phyloP scores from a whole-genome alignment of 2,888 invertebrate genomes.

The Synanthedon andrenaeformis region DNA sequence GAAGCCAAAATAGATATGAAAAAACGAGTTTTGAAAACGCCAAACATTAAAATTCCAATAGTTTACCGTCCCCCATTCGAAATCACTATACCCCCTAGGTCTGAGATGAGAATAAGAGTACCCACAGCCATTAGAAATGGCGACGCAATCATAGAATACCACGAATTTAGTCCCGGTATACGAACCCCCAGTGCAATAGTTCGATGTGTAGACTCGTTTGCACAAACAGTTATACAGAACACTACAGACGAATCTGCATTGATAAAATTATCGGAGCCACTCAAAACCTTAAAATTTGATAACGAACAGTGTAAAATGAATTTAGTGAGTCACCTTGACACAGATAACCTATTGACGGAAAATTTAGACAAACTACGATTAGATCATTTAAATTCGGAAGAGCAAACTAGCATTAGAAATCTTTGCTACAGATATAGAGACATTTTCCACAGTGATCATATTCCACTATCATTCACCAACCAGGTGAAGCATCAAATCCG shows the following conservation, averaged over 20 bases:
- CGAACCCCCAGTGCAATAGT: neutral
- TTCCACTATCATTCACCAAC: slow-evolving; percentile 13
- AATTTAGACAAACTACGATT: neutral
- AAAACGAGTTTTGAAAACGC: too few species aligned
- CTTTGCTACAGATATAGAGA: slow-evolving; percentile 6
- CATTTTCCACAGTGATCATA: slow-evolving; percentile 13
- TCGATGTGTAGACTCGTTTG: neutral
- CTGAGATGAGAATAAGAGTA: too few species aligned
- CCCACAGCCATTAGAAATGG: neutral
- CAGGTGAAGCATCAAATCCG: slow-evolving; percentile 20
- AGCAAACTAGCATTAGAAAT: neutral
- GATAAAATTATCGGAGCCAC: neutral
- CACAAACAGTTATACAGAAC: neutral
- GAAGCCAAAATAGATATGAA: too few species aligned
- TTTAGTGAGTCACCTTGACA: neutral
- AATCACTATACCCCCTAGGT: too few species aligned
- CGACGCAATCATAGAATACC: neutral
- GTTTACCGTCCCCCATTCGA: too few species aligned
- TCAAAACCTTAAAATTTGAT: neutral
- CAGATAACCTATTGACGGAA: neutral
- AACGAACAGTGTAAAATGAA: neutral
- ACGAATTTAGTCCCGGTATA: neutral
- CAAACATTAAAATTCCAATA: too few species aligned
- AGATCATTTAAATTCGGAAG: neutral
- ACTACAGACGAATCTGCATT: neutral